phyloP scores from a whole-genome alignment of 2,888 invertebrate species.

The Patella pellucida region DNA sequence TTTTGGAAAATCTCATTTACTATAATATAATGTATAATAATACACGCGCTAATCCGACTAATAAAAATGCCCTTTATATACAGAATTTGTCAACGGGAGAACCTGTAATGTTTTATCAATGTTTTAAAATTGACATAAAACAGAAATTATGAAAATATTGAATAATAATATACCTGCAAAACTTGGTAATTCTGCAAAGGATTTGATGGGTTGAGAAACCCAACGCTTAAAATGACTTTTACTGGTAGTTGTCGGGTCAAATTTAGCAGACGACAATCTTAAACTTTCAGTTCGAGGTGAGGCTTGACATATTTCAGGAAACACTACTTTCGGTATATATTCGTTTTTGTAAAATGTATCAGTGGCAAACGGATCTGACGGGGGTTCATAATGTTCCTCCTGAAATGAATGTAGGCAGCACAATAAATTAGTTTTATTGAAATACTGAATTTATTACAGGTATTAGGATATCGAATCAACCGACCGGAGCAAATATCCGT shows the following conservation, averaged over 20 bases:
- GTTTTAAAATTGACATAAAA: too few relatives aligned
- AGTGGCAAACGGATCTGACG: conserved; percentile 52
- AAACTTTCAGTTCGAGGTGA: conserved; percentile 34
- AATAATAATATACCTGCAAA: conserved; percentile 55
- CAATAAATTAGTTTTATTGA: too few relatives aligned
- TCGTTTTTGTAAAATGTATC: conserved; percentile 58
- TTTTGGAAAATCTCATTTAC: too few relatives aligned
- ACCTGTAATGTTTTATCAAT: too few relatives aligned
- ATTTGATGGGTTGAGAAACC: conserved; percentile 50
- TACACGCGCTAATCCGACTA: too few relatives aligned
- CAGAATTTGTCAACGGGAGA: too few relatives aligned
- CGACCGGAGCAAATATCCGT: too few relatives aligned
- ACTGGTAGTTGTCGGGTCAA: conserved; percentile 60
- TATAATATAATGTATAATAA: too few relatives aligned
- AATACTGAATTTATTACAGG: too few relatives aligned
- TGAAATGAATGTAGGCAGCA: conserved; percentile 26
- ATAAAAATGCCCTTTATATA: too few relatives aligned
- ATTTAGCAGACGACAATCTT: conserved; percentile 46
- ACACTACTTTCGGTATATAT: conserved; percentile 40
- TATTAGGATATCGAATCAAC: too few relatives aligned
- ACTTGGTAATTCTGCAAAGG: conserved; percentile 66
- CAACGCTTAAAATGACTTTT: conserved; percentile 63
- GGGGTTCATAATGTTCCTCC: conserved; percentile 57
- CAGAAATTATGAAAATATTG: too few relatives aligned
- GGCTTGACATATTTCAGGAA: conserved; percentile 13